Conservation (phyloP, 2,888 invertebrate genomes). For the Lasiommata megera region DNA sequence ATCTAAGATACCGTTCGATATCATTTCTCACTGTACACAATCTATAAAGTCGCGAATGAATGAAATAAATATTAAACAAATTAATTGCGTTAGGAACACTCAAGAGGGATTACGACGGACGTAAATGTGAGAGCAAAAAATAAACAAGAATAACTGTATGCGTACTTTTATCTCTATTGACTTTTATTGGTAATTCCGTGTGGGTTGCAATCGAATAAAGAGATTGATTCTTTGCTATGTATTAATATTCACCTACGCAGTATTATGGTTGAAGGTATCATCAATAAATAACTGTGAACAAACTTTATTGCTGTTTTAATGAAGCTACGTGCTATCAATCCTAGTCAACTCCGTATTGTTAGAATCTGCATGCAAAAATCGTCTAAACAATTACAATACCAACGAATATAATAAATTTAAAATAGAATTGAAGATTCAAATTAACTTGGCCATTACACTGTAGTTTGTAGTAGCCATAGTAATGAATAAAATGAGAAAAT, state of each 20-base stretch:
- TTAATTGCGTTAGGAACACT: not conserved
- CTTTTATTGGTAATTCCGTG: not conserved
- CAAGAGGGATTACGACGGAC: not conserved
- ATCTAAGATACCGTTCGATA: not conserved
- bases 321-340: too few relatives aligned
- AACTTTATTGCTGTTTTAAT: not conserved
- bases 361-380: too few relatives aligned
- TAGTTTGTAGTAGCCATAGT: too few relatives aligned
- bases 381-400: too few relatives aligned
- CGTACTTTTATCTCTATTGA: not conserved
- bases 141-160: not conserved
- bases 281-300: not conserved
- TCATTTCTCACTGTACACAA: not conserved
- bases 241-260: constrained; percentile 7
- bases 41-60: not conserved
- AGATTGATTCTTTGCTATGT: constrained; percentile 7
- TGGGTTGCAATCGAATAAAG: constrained; percentile 17
- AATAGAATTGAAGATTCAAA: too few relatives aligned
- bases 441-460: too few relatives aligned
- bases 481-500: too few relatives aligned
- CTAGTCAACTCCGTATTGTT: too few relatives aligned
- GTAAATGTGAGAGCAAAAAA: not conserved
- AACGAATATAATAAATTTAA: too few relatives aligned
- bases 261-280: not conserved
- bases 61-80: not conserved